Base-by-base conservation (phyloP, 2,113 vertebrate species). In the Odocoileus virginianus region DNA sequence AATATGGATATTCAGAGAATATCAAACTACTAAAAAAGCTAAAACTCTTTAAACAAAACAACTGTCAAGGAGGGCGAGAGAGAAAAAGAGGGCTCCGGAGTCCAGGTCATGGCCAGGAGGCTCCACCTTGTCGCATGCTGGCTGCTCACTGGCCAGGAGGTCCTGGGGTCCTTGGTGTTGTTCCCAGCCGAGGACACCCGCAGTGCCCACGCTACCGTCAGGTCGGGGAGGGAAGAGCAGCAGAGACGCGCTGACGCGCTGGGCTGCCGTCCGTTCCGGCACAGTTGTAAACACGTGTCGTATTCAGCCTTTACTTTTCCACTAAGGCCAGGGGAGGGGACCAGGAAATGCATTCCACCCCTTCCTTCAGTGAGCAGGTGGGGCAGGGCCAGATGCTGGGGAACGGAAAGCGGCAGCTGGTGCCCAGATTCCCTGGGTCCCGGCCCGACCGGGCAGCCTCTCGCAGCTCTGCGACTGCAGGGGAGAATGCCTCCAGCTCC, bases 261-360 rank as follows among this genome's bases (percentile, higher is more conserved):
- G n/a, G 30, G n/a, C 87, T 5, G 7, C 88, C 91, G 1, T 43
- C 82, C 81, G 11, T 87, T 36, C 7, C 8, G 64, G n/a, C 23
- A 16, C 58, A 7, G 81, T 9, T 86, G 95, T 95, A 0, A 9
- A 88, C 79, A 11, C 23, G 52, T 8, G 33, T 57, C 45, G 93
- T 55, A 91, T 76, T 87, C 87, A 57, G 90, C n/a, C 43, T 85
- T n/a, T 57, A 21, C n/a, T 79, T 87, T 82, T 47, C 58, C 76
- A 43, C 15, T 0, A 2, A 85, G 16, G 40, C 47, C 84, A 25
- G 27, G 88, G 71, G 84, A 82, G 45, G 94, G 86, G 95, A 82
- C 11, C 1, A 45, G 87, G 67, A 96, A 97, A 96, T 57, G 19
- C 71, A 17, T 87, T 36, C 61, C 47, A 50, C 4, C 10, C 0